Percentiles rank a stretch among this genome's conserved stretches.
Evolutionary conservation across 37 sponge, comb jelly and placozoan species (phyloP).

Genomic region (Tethya wilhelma): DNA sequence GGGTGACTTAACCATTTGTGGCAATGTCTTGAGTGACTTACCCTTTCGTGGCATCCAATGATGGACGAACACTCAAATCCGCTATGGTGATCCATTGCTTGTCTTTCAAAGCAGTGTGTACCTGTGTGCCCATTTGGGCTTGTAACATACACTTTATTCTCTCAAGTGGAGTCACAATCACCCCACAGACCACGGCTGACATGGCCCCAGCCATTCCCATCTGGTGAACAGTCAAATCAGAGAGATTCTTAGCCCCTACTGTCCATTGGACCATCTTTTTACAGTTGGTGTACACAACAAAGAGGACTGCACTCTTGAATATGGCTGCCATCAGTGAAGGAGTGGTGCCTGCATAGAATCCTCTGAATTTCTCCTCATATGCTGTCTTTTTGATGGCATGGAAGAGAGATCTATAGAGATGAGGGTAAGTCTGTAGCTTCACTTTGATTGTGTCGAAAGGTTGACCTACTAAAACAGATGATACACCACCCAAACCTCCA

Average conservation of each 20-base stretch:
- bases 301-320: slow-evolving; percentile 58
- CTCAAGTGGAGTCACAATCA: no score
- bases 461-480: slow-evolving; percentile 59
- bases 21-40: no score
- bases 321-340: slow-evolving; percentile 38
- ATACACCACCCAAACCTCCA: slow-evolving; percentile 52
- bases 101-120: no score
- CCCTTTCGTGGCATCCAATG: no score
- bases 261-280: slow-evolving; percentile 26
- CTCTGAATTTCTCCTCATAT: slow-evolving; percentile 26
- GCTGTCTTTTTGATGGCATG: slow-evolving; percentile 10
- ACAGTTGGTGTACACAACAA: slow-evolving; percentile 45
- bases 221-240: no score
- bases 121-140: no score
- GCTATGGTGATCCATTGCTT: no score
- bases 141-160: no score
- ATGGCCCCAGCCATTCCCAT: no score
- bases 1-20: no score
- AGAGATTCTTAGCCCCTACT: not conserved
- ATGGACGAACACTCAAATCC: no score
- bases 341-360: slow-evolving; percentile 46
- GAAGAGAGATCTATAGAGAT: slow-evolving; percentile 10
- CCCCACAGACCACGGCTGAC: no score
- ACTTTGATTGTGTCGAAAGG: slow-evolving; percentile 79
- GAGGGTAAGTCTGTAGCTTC: slow-evolving; percentile 45